These are phyloP conservation scores for Polymixis lichenea DNA, from an alignment of 2,888 invertebrate species.

Conservation along the genomic window DNA sequence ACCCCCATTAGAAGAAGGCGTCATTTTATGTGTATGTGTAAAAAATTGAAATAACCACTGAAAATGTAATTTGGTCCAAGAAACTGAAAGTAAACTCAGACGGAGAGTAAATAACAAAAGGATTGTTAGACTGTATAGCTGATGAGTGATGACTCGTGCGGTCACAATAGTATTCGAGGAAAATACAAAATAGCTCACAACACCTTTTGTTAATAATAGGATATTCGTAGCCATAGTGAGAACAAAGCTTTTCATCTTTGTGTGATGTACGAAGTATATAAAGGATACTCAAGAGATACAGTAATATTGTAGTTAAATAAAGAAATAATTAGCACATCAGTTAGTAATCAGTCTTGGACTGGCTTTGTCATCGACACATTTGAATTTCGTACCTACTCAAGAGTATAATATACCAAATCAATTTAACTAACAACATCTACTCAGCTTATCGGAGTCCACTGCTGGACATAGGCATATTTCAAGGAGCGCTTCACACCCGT, in stretches of 20 bases:
- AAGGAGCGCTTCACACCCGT: too few species aligned
- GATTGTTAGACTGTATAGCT: background rate
- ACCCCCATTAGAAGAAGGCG: too few species aligned
- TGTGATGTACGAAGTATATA: background rate
- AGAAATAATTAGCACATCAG: too few species aligned
- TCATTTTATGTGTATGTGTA: too few species aligned
- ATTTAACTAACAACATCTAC: too few species aligned
- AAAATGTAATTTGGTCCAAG: background rate
- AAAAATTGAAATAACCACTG: background rate
- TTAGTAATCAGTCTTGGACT: too few species aligned
- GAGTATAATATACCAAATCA: too few species aligned
- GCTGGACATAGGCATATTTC: too few species aligned
- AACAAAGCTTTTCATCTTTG: conserved; percentile 36
- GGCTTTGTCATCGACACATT: too few species aligned
- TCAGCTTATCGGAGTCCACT: too few species aligned
- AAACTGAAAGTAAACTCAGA: background rate
- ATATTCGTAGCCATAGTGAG: conserved; percentile 4
- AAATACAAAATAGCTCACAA: conserved; percentile 27
- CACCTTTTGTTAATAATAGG: conserved; percentile 32
- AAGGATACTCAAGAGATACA: background rate
- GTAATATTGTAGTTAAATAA: too few species aligned
- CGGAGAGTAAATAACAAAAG: conserved; percentile 3
- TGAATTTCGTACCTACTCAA: too few species aligned
- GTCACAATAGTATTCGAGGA: conserved; percentile 28
- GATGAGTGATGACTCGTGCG: conserved; percentile 10